Conservation (phyloP, 1,140 invertebrate genomes). For the Hyposmocoma kahamanoa region DNA sequence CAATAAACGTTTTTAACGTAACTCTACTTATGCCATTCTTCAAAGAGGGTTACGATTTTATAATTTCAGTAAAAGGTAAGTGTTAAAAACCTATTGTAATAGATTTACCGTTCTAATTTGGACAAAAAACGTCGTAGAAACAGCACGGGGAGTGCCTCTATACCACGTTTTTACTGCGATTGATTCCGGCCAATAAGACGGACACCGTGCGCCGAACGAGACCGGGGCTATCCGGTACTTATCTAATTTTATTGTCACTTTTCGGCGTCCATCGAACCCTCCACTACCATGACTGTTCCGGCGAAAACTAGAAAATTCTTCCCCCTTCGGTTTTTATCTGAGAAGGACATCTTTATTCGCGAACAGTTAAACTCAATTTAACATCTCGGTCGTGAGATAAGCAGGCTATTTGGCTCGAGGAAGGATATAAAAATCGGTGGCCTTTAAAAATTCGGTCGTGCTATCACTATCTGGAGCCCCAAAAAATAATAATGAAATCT, state of each 20-base stretch:
- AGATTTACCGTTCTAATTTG: too few relatives aligned
- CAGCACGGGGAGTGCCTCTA: not conserved
- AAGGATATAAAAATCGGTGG: slow-evolving; percentile 19
- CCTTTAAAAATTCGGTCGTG: slow-evolving; percentile 16
- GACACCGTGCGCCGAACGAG: slow-evolving; percentile 35
- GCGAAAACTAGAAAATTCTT: slow-evolving; percentile 57
- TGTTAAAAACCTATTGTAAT: too few relatives aligned
- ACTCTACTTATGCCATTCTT: too few relatives aligned
- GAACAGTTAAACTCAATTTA: slow-evolving; percentile 53
- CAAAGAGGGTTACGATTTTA: too few relatives aligned
- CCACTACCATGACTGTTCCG: slow-evolving; percentile 32
- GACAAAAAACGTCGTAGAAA: not conserved
- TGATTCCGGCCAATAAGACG: slow-evolving; percentile 60
- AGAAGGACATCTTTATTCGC: slow-evolving; percentile 54
- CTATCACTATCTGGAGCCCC: slow-evolving; percentile 9
- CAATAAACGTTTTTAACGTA: too few relatives aligned
- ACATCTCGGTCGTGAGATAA: slow-evolving; percentile 35
- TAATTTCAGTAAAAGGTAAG: not conserved
- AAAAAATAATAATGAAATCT: not conserved
- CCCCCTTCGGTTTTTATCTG: slow-evolving; percentile 48
- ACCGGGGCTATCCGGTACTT: slow-evolving; percentile 54
- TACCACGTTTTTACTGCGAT: slow-evolving; percentile 63
- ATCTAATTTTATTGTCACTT: slow-evolving; percentile 72
- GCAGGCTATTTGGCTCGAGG: slow-evolving; percentile 13
- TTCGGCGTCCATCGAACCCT: slow-evolving; percentile 43